These are phyloP conservation scores for Labeo rohita DNA, from an alignment of 2,113 vertebrate species.

Conservation along the genomic window DNA sequence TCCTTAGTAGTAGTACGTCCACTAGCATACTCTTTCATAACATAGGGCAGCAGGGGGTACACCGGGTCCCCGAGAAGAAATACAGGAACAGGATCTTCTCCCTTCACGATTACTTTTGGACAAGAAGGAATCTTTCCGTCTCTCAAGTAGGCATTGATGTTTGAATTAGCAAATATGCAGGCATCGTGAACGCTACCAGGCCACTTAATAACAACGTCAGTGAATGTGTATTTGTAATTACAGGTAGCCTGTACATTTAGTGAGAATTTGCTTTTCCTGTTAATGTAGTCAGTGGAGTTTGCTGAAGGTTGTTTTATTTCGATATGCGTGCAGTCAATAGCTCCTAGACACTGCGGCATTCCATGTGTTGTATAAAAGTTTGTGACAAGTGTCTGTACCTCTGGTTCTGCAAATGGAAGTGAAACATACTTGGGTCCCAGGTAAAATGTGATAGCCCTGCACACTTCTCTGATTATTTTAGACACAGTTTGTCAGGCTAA, in stretches of 20 bases:
- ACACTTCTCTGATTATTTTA: neutral
- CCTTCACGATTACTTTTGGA: neutral
- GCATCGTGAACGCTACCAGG: neutral
- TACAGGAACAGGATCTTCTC: slow-evolving; percentile 19
- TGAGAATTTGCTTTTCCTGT: neutral
- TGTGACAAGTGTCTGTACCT: neutral
- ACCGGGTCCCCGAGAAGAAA: slow-evolving; percentile 38
- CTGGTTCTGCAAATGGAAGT: neutral
- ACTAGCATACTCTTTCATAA: neutral
- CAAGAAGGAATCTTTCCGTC: neutral
- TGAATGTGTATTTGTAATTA: slow-evolving; percentile 52
- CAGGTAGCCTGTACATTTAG: neutral
- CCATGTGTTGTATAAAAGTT: neutral
- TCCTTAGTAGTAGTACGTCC: neutral
- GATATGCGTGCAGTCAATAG: neutral
- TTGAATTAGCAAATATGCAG: slow-evolving; percentile 10
- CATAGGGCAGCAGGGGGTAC: neutral
- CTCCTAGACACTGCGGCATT: neutral
- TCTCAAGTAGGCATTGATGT: neutral
- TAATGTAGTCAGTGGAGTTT: neutral
- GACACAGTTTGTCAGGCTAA: neutral
- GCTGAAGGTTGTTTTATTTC: neutral
- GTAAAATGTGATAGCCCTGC: neutral
- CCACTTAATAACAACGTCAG: slow-evolving; percentile 53
- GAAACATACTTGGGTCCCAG: neutral